Percentiles rank a stretch among this genome's conserved stretches.
phyloP scores from a whole-genome alignment of 2,113 vertebrate species.

The Asarcornis scutulata region DNA sequence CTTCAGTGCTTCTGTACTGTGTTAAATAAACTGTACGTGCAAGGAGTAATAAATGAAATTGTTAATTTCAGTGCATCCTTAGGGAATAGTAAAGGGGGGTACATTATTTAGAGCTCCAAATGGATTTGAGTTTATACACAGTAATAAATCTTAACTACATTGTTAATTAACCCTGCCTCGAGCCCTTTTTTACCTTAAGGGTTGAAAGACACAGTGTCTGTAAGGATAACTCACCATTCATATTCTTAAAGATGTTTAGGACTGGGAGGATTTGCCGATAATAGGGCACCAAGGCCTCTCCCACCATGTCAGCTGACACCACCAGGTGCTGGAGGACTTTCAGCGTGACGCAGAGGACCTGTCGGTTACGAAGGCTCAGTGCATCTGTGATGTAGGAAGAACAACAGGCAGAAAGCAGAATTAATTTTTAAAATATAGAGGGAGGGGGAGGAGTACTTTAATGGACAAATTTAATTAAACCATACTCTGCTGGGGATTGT shows the following conservation, averaged over 20 bases:
- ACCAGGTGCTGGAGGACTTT: conserved; percentile 95
- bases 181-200: not conserved
- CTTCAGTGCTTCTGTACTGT: conserved; percentile 49
- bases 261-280: conserved; percentile 93
- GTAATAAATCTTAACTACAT: conserved; percentile 61
- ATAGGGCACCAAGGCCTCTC: conserved; percentile 91
- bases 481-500: conserved; percentile 58
- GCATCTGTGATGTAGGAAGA: conserved; percentile 81
- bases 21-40: conserved; percentile 59
- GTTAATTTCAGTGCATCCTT: conserved; percentile 59
- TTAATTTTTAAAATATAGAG: conserved; percentile 49
- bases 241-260: conserved; percentile 95
- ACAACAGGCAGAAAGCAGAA: conserved; percentile 47
- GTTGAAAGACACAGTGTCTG: not conserved
- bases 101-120: conserved; percentile 56
- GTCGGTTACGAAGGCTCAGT: conserved; percentile 90
- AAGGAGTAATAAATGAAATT: conserved; percentile 62
- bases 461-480: conserved; percentile 70
- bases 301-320: conserved; percentile 89
- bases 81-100: conserved; percentile 17
- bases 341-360: conserved; percentile 90
- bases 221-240: conserved; percentile 85
- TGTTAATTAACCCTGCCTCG: conserved; percentile 60
- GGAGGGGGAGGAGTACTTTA: conserved; percentile 34
- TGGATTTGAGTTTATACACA: conserved; percentile 60